Base-by-base conservation (phyloP, 2,888 invertebrate species). In the Nephrotoma flavescens region DNA sequence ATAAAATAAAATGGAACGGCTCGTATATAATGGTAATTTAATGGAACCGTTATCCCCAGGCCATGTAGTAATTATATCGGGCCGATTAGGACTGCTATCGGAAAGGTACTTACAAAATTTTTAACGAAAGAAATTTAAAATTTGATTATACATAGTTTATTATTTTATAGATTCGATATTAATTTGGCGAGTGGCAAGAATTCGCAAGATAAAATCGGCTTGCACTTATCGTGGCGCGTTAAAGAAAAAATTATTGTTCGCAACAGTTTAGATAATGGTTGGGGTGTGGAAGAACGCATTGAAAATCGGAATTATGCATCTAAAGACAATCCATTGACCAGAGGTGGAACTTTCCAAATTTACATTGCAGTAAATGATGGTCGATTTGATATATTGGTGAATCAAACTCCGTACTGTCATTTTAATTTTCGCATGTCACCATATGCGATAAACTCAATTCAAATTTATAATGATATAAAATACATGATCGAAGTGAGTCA, bases 401-500 rank as follows among this genome's bases (percentile, higher is more conserved):
- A 92, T 44, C 90, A 91, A 86, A 89, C 89, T 0, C 90, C 91
- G 19, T 92, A 89, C 86, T 92, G 92, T 87, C 90, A 89, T 11
- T 92, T 90, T 87, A 88, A 88, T 0, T 91, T 90, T 89, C 91
- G 92, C 0, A 83, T 91, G 57, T 90, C 91, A 0, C 71, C 91
- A 44, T 88, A 89, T 7, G 86, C 88, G 0, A 88, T 92, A 57
- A 90, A 90, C 5, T 88, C 90, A 0, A 87, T 92, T 11, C 90
- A 91, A 87, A 89, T 92, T 84, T 89, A 89, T n/a, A 91, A 91
- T 87, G 91, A 92, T 87, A 90, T 92, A 87, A 91, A 91, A 88
- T 90, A 89, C 41, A 89, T 92, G 41, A 91, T 90, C 87, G 92
- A 92, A 88, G 90, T 92, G 3, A 92, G 92, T 89, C 92, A 92